Conservation (phyloP, 2,113 vertebrate genomes). For the Prolemur simus region DNA sequence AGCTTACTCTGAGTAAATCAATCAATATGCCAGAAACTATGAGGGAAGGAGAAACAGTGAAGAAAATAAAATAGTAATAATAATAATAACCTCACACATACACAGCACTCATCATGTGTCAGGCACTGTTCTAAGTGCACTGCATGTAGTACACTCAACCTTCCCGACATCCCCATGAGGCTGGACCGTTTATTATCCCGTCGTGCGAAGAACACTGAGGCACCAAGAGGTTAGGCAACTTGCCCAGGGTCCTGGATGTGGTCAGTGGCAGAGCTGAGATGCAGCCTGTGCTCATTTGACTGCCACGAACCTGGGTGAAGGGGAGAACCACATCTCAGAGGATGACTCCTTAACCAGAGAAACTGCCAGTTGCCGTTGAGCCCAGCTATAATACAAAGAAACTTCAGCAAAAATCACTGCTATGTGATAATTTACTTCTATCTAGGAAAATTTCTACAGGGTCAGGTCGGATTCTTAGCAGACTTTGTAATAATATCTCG, state of each 20-base stretch:
- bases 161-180: not conserved
- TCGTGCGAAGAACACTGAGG: accelerated
- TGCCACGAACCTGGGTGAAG: not conserved
- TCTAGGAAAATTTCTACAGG: not conserved
- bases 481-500: not conserved
- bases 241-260: not conserved
- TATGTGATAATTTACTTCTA: not conserved
- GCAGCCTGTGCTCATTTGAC: not conserved
- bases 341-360: not conserved
- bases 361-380: not conserved
- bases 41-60: not conserved
- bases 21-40: not conserved
- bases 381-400: not conserved
- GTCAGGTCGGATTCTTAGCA: not conserved
- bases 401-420: not conserved
- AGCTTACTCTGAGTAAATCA: not conserved
- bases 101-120: not conserved
- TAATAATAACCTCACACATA: not conserved
- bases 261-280: not conserved
- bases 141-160: too few species aligned
- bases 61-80: not conserved
- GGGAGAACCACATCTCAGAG: not conserved
- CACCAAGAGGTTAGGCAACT: not conserved
- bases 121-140: not conserved
- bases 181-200: not conserved